Evolutionary conservation across 2,113 vertebrate species (phyloP).

Genomic region (Platichthys stellatus): DNA sequence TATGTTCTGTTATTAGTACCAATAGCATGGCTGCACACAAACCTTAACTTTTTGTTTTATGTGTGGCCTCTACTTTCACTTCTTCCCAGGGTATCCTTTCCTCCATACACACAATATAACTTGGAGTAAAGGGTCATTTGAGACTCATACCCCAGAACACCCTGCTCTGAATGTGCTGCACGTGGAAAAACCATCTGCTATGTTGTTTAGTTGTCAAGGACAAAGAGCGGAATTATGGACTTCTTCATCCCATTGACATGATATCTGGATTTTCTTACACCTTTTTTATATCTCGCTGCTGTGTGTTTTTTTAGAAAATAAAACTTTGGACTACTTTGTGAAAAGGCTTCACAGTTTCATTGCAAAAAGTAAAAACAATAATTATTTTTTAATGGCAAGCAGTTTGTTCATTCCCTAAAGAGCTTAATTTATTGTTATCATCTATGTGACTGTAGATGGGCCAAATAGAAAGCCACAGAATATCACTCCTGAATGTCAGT

Average conservation of each 20-base stretch:
- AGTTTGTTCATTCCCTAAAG: background rate
- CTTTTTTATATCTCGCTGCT: constrained; percentile 16
- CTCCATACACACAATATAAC: constrained; percentile 14
- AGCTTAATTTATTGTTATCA: background rate
- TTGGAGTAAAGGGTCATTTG: constrained; percentile 32
- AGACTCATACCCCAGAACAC: constrained; percentile 48
- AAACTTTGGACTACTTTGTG: background rate
- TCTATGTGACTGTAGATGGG: background rate
- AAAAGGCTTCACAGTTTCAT: constrained; percentile 16
- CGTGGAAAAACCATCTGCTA: constrained; percentile 59
- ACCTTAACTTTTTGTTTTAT: background rate
- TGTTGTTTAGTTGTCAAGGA: constrained; percentile 29
- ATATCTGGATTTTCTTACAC: constrained; percentile 31
- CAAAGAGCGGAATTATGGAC: constrained; percentile 31
- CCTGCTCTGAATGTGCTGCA: constrained; percentile 45
- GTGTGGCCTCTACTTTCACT: background rate
- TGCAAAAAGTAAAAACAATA: constrained; percentile 13
- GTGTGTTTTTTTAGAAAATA: background rate
- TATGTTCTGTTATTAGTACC: too few relatives aligned
- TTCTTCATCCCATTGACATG: constrained; percentile 33
- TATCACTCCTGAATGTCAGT: background rate
- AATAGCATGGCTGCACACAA: background rate
- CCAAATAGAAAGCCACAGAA: constrained; percentile 12
- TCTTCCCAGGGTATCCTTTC: constrained; percentile 11
- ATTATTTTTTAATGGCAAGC: constrained; percentile 4